A percentile compares a stretch with the other conserved stretches of the same genome.
Conservation (phyloP, 2,113 vertebrate species). For the Bothrops jararaca region DNA sequence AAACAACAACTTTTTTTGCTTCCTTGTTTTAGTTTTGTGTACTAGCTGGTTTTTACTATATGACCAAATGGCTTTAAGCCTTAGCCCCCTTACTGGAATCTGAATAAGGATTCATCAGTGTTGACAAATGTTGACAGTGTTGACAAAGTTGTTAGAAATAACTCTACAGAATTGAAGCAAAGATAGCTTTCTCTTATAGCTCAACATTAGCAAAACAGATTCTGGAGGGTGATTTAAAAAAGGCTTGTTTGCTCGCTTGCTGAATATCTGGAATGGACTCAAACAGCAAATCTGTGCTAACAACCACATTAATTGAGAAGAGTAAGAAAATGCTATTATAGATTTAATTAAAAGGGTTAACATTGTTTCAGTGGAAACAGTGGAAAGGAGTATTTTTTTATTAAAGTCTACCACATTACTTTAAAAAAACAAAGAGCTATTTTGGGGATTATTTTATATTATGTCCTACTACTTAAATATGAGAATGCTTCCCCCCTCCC, state of each 20-base stretch:
- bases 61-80: neutral
- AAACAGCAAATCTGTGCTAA: neutral
- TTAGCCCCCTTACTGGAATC: no score
- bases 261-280: neutral
- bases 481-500: no score
- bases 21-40: neutral
- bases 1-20: neutral
- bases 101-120: no score
- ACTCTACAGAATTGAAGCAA: neutral
- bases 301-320: neutral
- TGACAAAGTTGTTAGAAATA: no score
- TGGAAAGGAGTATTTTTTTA: neutral
- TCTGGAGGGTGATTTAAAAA: neutral
- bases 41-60: neutral
- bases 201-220: neutral
- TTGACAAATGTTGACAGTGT: no score
- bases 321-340: neutral
- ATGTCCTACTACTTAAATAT: neutral
- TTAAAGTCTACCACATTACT: neutral
- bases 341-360: neutral
- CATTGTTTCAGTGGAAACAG: neutral
- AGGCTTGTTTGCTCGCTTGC: neutral
- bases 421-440: neutral
- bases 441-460: neutral
- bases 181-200: neutral